Evolutionary conservation across 2,888 invertebrate genomes (phyloP).

Genomic region (Drosophila bunnanda): DNA sequence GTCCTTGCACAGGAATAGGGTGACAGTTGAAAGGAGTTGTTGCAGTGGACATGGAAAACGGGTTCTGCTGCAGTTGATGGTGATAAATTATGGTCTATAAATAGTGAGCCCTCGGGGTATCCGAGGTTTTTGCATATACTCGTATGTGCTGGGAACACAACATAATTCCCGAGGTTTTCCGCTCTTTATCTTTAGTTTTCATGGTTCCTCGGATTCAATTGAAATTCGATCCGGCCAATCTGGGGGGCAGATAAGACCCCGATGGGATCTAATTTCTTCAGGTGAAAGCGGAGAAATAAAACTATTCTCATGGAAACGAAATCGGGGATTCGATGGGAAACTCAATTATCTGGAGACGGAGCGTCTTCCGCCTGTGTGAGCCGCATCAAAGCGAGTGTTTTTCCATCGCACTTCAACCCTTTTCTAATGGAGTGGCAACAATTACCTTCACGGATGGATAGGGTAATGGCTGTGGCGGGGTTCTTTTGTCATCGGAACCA

Average conservation of each 20-base stretch:
- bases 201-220: slow-evolving; percentile 29
- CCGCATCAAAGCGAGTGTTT: slow-evolving; percentile 49
- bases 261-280: slow-evolving; percentile 32
- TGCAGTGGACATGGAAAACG: slow-evolving; percentile 47
- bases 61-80: slow-evolving; percentile 59
- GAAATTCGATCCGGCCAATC: slow-evolving; percentile 44
- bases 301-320: slow-evolving; percentile 20
- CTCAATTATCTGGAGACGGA: slow-evolving; percentile 38
- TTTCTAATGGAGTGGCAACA: slow-evolving; percentile 46
- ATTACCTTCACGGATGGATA: slow-evolving; percentile 36
- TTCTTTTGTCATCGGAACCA: slow-evolving; percentile 39
- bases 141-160: slow-evolving; percentile 25
- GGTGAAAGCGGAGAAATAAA: slow-evolving; percentile 29
- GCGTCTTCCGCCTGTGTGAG: slow-evolving; percentile 40
- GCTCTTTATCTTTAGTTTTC: slow-evolving; percentile 32
- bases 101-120: slow-evolving; percentile 20
- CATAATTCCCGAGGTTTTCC: slow-evolving; percentile 25
- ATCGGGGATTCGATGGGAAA: slow-evolving; percentile 37
- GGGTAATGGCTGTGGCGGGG: not conserved
- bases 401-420: slow-evolving; percentile 28
- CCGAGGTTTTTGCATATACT: slow-evolving; percentile 38
- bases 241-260: slow-evolving; percentile 27
- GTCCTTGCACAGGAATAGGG: slow-evolving; percentile 23
- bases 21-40: slow-evolving; percentile 25
- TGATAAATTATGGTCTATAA: slow-evolving; percentile 70